These are phyloP conservation scores for Chelonia mydas DNA, from an alignment of 2,797 vertebrate species.

Conservation along the genomic window DNA sequence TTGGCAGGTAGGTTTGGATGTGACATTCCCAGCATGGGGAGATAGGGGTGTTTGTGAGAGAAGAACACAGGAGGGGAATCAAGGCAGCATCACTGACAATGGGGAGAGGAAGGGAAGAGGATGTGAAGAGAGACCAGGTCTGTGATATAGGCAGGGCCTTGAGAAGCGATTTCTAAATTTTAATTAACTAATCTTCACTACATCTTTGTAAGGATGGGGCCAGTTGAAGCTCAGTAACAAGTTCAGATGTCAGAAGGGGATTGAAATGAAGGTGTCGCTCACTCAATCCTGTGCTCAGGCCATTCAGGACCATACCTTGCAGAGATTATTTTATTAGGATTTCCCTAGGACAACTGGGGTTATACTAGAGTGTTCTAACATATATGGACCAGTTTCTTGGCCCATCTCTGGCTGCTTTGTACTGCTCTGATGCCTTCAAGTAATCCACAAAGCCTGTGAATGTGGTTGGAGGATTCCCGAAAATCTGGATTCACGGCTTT, in stretches of 20 bases:
- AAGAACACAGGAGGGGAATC: background rate
- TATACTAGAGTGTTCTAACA: background rate
- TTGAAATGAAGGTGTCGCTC: too few species aligned
- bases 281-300: background rate
- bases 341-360: background rate
- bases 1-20: background rate
- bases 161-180: background rate
- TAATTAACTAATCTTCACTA: background rate
- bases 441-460: background rate
- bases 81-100: background rate
- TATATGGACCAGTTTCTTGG: background rate
- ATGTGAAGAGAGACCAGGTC: fast-evolving
- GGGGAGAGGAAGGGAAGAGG: background rate
- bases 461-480: background rate
- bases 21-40: background rate
- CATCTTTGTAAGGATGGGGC: background rate
- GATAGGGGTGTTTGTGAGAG: background rate
- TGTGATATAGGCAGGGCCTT: background rate
- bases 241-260: background rate
- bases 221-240: background rate
- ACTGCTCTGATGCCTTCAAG: too few species aligned
- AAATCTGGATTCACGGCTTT: background rate
- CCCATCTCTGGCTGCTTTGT: too few species aligned
- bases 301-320: too few species aligned
- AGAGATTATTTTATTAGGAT: too few species aligned